Evolutionary conservation across 2,888 invertebrate species (phyloP).

Genomic region (Macaria liturata): DNA sequence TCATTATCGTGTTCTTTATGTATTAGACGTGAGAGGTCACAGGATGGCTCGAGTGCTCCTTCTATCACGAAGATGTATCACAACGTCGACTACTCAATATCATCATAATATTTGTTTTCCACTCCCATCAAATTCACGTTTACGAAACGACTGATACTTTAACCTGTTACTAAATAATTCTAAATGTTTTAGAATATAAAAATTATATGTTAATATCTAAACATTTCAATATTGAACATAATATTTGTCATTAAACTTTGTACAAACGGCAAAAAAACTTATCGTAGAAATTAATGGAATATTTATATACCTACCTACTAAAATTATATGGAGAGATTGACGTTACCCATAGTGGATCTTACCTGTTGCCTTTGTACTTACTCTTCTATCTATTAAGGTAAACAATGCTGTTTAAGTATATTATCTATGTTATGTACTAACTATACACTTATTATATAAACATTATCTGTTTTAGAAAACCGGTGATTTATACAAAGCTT

Average conservation of each 20-base stretch:
- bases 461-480: too few relatives aligned
- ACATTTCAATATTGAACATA: slow-evolving; percentile 26
- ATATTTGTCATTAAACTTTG: slow-evolving; percentile 34
- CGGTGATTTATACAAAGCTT: too few relatives aligned
- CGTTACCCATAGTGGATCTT: slow-evolving; percentile 47
- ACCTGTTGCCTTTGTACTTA: slow-evolving; percentile 14
- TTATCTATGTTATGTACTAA: too few relatives aligned
- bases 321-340: slow-evolving; percentile 29
- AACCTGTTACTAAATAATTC: slow-evolving; percentile 39
- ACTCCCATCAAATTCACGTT: slow-evolving; percentile 30
- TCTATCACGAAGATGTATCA: too few relatives aligned
- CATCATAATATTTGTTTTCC: slow-evolving; percentile 5
- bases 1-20: not conserved
- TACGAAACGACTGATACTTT: slow-evolving; percentile 45
- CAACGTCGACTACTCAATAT: not conserved
- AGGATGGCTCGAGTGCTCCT: too few relatives aligned
- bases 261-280: slow-evolving; percentile 34
- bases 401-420: too few relatives aligned
- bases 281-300: slow-evolving; percentile 45
- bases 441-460: too few relatives aligned
- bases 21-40: too few relatives aligned
- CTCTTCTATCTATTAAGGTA: not conserved
- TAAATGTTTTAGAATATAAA: slow-evolving; percentile 34
- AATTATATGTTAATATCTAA: slow-evolving; percentile 35
- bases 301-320: slow-evolving; percentile 29